Conservation (phyloP, 2,888 invertebrate genomes). For the Drosophila pegasa region DNA sequence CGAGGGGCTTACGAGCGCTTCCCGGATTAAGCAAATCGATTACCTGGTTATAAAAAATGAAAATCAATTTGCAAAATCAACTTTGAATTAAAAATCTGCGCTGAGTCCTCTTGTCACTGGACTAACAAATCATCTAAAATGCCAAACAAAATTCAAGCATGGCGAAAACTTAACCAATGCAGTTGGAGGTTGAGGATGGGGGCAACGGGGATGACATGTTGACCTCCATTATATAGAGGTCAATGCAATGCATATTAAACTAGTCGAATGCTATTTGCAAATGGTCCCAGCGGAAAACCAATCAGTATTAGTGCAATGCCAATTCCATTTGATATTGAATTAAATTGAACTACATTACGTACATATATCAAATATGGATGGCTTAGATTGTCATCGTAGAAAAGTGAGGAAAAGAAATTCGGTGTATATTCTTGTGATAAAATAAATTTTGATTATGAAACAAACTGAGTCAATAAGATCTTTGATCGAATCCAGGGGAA, state of each 20-base stretch:
- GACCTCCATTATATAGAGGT: conserved; percentile 58
- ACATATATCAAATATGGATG: conserved; percentile 8
- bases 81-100: conserved; percentile 37
- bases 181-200: background rate
- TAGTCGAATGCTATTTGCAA: conserved; percentile 41
- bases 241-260: conserved; percentile 59
- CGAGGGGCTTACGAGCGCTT: conserved; percentile 90
- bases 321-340: conserved; percentile 39
- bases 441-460: too few relatives aligned
- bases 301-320: conserved; percentile 40
- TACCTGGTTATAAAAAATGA: conserved; percentile 87
- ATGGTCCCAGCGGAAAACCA: conserved; percentile 21
- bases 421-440: too few relatives aligned
- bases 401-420: too few relatives aligned
- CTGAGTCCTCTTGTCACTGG: background rate
- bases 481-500: too few relatives aligned
- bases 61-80: conserved; percentile 65
- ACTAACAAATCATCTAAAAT: conserved; percentile 78
- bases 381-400: background rate
- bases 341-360: conserved; percentile 33
- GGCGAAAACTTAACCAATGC: conserved; percentile 35
- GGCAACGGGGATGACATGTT: conserved; percentile 15
- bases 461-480: too few relatives aligned
- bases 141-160: conserved; percentile 50
- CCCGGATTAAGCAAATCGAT: conserved; percentile 97